Conservation (phyloP, 2,888 invertebrate genomes). For the Sinhomidia bicolor region DNA sequence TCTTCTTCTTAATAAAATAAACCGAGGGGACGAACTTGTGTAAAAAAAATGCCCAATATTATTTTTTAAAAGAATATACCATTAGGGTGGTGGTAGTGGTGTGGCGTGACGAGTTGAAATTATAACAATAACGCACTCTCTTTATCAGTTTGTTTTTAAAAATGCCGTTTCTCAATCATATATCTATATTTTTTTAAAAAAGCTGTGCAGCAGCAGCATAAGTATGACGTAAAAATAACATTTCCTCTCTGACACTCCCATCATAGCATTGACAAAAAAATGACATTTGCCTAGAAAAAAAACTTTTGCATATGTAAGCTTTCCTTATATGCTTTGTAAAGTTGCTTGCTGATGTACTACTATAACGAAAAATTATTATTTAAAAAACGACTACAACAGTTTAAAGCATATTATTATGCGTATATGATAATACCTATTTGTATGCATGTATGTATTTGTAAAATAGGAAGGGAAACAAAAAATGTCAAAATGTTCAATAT, state of each 20-base stretch:
- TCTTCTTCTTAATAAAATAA: not conserved
- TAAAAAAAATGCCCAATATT: not conserved
- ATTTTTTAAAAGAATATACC: not conserved
- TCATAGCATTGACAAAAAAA: slow-evolving; percentile 1
- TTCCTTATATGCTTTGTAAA: not conserved
- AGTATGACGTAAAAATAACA: not conserved
- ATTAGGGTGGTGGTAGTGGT: not conserved
- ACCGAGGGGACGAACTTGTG: not conserved
- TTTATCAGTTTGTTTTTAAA: not conserved
- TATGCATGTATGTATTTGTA: slow-evolving; percentile 8
- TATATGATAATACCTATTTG: too few species aligned
- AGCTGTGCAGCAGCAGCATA: not conserved
- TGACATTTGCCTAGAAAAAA: not conserved
- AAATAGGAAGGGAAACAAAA: slow-evolving; percentile 19
- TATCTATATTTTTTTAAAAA: not conserved
- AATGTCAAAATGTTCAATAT: slow-evolving; percentile 29
- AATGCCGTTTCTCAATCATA: not conserved
- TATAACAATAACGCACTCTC: not conserved
- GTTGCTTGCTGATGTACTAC: too few species aligned
- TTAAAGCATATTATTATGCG: too few species aligned
- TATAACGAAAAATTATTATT: too few species aligned
- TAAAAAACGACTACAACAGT: too few species aligned
- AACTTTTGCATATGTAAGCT: not conserved
- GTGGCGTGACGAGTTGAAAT: slow-evolving; percentile 19
- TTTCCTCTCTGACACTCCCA: not conserved